These are phyloP conservation scores for Echeneis naucrates DNA, from an alignment of 2,797 vertebrate genomes.

Conservation along the genomic window DNA sequence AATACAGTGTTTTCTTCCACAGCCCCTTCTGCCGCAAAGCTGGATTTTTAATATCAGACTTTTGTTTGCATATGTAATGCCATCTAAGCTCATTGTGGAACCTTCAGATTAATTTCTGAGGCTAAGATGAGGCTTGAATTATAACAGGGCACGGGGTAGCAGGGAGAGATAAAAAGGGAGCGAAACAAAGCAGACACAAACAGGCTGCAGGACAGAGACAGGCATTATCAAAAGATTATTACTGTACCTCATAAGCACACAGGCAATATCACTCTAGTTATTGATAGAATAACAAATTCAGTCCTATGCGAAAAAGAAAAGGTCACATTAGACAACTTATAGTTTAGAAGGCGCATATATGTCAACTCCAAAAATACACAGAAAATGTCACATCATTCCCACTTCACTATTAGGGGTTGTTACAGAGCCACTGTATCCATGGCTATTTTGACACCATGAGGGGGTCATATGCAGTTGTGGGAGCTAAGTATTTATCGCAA, in stretches of 20 bases:
- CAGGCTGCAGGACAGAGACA: constrained; percentile 46
- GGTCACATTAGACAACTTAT: constrained; percentile 62
- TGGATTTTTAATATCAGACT: constrained; percentile 79
- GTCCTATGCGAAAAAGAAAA: constrained; percentile 60
- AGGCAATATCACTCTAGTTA: constrained; percentile 52
- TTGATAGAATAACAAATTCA: constrained; percentile 61
- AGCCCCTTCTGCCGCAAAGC: constrained; percentile 52
- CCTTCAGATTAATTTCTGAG: constrained; percentile 79
- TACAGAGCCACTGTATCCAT: background rate
- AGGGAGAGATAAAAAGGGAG: constrained; percentile 41
- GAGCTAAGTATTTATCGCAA: background rate
- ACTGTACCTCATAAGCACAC: constrained; percentile 56
- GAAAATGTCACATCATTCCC: constrained; percentile 46
- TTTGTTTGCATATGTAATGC: constrained; percentile 82
- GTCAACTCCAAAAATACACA: constrained; percentile 24
- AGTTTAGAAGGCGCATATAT: constrained; percentile 25
- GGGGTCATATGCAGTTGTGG: background rate
- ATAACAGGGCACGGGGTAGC: constrained; percentile 51
- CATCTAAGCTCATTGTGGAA: constrained; percentile 81
- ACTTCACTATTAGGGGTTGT: constrained; percentile 1
- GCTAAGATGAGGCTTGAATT: constrained; percentile 69
- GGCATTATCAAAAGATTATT: constrained; percentile 61
- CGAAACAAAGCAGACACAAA: constrained; percentile 52
- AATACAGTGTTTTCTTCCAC: constrained; percentile 37
- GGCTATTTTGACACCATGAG: background rate